Evolutionary conservation across 2,797 vertebrate genomes (phyloP), one percentile per base, ranked within the genome.

Genomic region (Pelodytes ibericus): DNA sequence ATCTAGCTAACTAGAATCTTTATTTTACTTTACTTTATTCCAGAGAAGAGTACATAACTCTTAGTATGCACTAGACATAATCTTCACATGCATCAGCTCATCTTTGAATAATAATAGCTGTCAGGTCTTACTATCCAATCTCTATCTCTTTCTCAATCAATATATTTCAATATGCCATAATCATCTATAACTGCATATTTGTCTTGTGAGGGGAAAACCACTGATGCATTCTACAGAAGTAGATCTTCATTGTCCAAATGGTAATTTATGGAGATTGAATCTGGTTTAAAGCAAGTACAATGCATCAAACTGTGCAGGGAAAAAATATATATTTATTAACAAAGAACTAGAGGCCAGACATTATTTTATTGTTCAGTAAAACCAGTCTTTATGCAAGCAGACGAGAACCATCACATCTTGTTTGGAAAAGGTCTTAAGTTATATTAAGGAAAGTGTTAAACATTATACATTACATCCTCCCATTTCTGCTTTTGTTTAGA

Each of bases 41-140:
- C n/a, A 53, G 22, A 16, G n/a, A 53, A 8, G n/a, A 53, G 20
- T 22, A 8, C 24, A 22, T 53, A 39, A 39, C 7, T 39, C 15
- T 39, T 39, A 53, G 22, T 24, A n/a, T 53, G 49, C 49, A 22
- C 22, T 22, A 53, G 24, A 53, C 8, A 20, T 53, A 53, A 53
- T 53, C 6, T 53, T 1, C 49, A 4, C 22, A 53, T 53, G 20
- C 41, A 44, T 16, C 41, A 44, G 18, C 41, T 44, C 13, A 16
- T 44, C 49, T 53, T 53, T 53, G 49, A 53, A 53, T 53, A 20
- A 53, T 53, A 53, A 53, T 53, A 53, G 49, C 49, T 53, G 49
- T 53, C 49, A 25, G 49, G 24, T 53, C 49, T 22, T 53, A 22
- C n/a, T 53, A 53, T 53, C 49, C 49, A 53, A 24, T 25, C 49